Conservation (phyloP, 1,140 invertebrate species). For the Ladona fulva region DNA sequence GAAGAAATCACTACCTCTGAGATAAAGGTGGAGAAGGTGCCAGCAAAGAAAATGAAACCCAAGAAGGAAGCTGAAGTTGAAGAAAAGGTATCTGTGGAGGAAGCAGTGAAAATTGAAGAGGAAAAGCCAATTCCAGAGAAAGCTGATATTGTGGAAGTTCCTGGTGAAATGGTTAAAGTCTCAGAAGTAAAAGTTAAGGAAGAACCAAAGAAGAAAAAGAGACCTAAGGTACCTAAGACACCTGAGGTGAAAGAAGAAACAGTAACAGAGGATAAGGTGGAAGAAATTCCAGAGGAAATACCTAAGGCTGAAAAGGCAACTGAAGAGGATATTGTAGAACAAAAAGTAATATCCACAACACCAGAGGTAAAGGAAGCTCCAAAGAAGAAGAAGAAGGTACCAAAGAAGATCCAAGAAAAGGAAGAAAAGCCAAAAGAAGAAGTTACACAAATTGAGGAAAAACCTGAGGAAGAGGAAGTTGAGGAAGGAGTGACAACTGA, state of each 20-base stretch:
- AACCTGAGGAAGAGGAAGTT: background rate
- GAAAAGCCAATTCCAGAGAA: background rate
- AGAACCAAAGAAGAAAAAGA: slow-evolving; percentile 32
- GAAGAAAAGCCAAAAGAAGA: slow-evolving; percentile 13
- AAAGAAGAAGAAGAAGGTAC: slow-evolving; percentile 14
- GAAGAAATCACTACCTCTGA: background rate
- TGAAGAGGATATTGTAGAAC: slow-evolving; percentile 12
- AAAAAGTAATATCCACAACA: background rate
- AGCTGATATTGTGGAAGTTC: slow-evolving; percentile 8
- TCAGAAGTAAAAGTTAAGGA: slow-evolving; percentile 33
- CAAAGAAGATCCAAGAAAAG: slow-evolving; percentile 11
- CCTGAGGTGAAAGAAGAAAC: slow-evolving; percentile 29
- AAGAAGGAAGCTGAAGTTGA: slow-evolving; percentile 16
- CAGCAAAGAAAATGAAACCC: slow-evolving; percentile 13
- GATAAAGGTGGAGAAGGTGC: background rate
- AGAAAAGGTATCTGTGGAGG: slow-evolving; percentile 21
- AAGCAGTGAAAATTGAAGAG: slow-evolving; percentile 21
- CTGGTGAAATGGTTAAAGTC: slow-evolving; percentile 28
- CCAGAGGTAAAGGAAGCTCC: background rate
- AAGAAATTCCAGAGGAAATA: slow-evolving; percentile 18
- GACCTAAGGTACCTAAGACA: slow-evolving; percentile 31
- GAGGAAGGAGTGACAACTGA: background rate
- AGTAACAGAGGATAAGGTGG: slow-evolving; percentile 10
- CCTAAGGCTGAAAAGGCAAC: slow-evolving; percentile 11
- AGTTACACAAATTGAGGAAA: background rate